A percentile compares a stretch with the other conserved stretches of the same genome.
These are phyloP conservation scores for Conopomorpha cramerella DNA, from an alignment of 1,140 invertebrate species.

Conservation along the genomic window DNA sequence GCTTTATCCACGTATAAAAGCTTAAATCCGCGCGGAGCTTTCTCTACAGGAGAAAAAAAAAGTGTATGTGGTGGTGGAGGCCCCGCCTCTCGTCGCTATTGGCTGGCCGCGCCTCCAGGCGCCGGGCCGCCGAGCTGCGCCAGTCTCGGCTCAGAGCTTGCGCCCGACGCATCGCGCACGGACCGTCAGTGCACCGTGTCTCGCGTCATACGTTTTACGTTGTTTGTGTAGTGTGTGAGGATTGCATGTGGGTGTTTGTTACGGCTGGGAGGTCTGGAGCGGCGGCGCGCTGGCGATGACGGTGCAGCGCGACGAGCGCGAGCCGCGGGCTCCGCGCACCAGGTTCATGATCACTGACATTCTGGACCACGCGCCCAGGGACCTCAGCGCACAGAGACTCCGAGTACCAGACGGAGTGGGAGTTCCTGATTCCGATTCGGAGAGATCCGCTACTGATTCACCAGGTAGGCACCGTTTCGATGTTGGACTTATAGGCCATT, in stretches of 20 bases:
- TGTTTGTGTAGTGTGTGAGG: constrained; percentile 21
- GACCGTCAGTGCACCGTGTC: constrained; percentile 6
- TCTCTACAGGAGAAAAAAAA: constrained; percentile 50
- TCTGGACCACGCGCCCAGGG: constrained; percentile 63
- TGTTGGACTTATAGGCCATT: too few relatives aligned
- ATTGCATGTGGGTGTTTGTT: constrained; percentile 35
- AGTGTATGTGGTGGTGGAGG: constrained; percentile 40
- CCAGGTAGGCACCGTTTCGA: too few relatives aligned
- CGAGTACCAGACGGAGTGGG: too few relatives aligned
- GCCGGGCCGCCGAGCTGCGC: constrained; percentile 3
- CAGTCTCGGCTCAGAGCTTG: constrained; percentile 4
- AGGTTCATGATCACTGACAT: constrained; percentile 83
- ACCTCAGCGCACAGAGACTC: constrained; percentile 51
- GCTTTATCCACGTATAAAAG: constrained; percentile 59
- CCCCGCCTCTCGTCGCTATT: constrained; percentile 33
- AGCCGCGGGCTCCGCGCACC: constrained; percentile 66
- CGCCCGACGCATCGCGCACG: constrained; percentile 14
- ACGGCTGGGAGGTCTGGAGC: constrained; percentile 30
- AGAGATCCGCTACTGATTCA: constrained; percentile 42
- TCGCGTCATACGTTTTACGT: too few relatives aligned
- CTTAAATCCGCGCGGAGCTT: constrained; percentile 57
- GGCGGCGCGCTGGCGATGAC: constrained; percentile 48
- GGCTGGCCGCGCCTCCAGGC: constrained; percentile 9
- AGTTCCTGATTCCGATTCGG: constrained; percentile 43
- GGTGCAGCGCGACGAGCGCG: constrained; percentile 53